Conservation (phyloP, 1,140 invertebrate species). For the Aphelinus atriplicis region DNA sequence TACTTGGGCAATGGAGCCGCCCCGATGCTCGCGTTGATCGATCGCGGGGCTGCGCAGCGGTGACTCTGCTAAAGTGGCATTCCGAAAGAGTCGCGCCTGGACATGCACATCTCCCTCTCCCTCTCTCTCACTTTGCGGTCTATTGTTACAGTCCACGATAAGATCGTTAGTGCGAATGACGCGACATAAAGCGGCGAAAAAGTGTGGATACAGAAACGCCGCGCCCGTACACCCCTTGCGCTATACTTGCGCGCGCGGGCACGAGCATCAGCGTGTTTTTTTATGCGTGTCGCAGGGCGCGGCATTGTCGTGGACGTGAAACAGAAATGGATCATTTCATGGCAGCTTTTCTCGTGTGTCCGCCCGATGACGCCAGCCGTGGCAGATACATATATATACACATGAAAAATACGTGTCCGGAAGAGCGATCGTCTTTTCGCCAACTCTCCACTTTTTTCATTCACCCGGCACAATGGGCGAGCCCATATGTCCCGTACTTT, state of each 20-base stretch:
- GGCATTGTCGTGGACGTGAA: slow-evolving; percentile 12
- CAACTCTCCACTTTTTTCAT: slow-evolving; percentile 5
- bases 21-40: no score
- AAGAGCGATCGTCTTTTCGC: slow-evolving; percentile 1
- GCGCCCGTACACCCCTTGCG: slow-evolving; percentile 6
- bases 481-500: slow-evolving; percentile 21
- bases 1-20: no score
- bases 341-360: background rate
- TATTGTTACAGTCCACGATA: slow-evolving; percentile 40
- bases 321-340: slow-evolving; percentile 40
- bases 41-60: background rate
- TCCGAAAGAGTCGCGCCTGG: slow-evolving; percentile 4
- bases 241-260: no score
- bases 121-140: background rate
- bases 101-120: background rate
- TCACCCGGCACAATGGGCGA: background rate
- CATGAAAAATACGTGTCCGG: background rate
- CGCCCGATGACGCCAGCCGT: background rate
- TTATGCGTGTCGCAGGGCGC: no score
- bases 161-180: slow-evolving; percentile 42
- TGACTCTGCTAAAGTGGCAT: slow-evolving; percentile 35
- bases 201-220: background rate
- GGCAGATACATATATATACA: background rate
- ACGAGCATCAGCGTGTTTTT: no score
- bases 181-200: slow-evolving; percentile 30